phyloP scores from a whole-genome alignment of 1,140 invertebrate species.

The Drosophila nigromelanica region DNA sequence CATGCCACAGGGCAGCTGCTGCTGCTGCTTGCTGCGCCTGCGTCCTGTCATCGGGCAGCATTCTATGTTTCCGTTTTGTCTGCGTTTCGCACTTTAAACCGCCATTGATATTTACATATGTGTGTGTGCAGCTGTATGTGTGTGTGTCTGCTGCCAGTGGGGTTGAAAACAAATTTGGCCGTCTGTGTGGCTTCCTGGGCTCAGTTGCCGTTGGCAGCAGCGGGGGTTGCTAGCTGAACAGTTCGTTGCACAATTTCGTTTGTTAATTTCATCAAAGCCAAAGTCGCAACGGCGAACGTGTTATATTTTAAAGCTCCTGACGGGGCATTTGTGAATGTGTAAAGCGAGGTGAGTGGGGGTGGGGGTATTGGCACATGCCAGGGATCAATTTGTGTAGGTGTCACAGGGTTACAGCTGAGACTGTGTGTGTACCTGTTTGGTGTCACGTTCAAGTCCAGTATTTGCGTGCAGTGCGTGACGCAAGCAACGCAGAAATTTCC shows the following conservation, averaged over 20 bases:
- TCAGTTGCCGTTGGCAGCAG: neutral
- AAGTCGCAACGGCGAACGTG: slow-evolving; percentile 26
- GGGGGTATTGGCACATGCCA: slow-evolving; percentile 13
- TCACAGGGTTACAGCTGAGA: neutral
- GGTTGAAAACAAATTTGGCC: slow-evolving; percentile 35
- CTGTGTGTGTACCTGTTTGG: slow-evolving; percentile 22
- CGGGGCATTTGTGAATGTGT: neutral
- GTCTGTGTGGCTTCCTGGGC: slow-evolving; percentile 44
- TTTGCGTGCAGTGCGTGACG: slow-evolving; percentile 22
- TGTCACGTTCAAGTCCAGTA: slow-evolving; percentile 1
- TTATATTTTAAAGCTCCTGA: slow-evolving; percentile 29
- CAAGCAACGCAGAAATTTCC: slow-evolving; percentile 29
- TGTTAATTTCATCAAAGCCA: slow-evolving; percentile 50
- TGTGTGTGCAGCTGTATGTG: neutral
- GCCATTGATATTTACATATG: slow-evolving; percentile 24
- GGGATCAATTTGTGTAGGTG: slow-evolving; percentile 4
- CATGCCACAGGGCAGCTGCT: slow-evolving; percentile 24
- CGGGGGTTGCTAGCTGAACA: slow-evolving; percentile 55
- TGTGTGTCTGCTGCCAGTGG: slow-evolving; percentile 7
- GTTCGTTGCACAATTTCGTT: slow-evolving; percentile 52
- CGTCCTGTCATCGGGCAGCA: slow-evolving; percentile 6
- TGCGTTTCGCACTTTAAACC: slow-evolving; percentile 22
- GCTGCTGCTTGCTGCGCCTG: slow-evolving; percentile 38
- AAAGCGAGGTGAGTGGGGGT: slow-evolving; percentile 10
- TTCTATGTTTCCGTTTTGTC: slow-evolving; percentile 21